phyloP scores from a whole-genome alignment of 2,113 vertebrate genomes.

The Natator depressus region DNA sequence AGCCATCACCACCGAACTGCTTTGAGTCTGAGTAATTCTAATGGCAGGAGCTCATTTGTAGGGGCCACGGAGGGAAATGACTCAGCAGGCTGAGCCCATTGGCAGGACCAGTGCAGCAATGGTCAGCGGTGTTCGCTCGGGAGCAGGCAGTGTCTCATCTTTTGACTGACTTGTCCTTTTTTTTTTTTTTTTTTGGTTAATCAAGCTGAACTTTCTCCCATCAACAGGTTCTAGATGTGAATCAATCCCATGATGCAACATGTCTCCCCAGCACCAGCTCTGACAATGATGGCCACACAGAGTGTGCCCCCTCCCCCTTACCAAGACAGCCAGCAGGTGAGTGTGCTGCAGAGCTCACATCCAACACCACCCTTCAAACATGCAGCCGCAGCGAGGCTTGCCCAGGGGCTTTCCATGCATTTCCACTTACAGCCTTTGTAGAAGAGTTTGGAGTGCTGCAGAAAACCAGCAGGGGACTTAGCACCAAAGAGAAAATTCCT shows the following conservation, averaged over 20 bases:
- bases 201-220: constrained; percentile 27
- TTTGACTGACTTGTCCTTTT: not conserved
- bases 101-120: not conserved
- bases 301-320: constrained; percentile 98
- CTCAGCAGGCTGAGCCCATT: not conserved
- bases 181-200: fast-evolving
- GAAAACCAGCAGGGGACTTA: not conserved
- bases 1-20: not conserved
- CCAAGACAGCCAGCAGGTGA: constrained; percentile 97
- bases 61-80: not conserved
- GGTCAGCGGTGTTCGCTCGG: not conserved
- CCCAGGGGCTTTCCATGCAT: not conserved
- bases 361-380: not conserved
- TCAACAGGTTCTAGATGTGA: constrained; percentile 93
- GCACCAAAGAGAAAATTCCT: not conserved
- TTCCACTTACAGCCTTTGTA: not conserved
- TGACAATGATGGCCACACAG: constrained; percentile 99
- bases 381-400: not conserved
- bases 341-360: constrained; percentile 10
- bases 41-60: not conserved
- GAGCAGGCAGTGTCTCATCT: not conserved
- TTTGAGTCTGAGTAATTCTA: not conserved
- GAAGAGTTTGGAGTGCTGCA: not conserved
- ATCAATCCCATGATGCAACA: constrained; percentile 99
- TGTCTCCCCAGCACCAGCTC: constrained; percentile 96